Evolutionary conservation across 1,140 invertebrate species (phyloP).

Genomic region (Ceratitis capitata): DNA sequence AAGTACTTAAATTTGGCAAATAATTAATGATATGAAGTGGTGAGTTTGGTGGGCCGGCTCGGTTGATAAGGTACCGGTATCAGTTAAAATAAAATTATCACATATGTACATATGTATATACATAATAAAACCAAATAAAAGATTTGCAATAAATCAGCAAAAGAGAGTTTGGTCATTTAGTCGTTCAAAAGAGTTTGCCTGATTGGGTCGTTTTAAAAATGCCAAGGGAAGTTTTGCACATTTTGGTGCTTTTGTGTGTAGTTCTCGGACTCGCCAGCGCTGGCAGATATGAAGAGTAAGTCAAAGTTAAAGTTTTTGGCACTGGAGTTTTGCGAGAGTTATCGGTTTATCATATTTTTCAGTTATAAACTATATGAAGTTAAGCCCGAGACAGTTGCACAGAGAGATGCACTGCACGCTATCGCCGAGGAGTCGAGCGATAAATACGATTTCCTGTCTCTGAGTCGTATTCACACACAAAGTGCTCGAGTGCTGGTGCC

Average conservation of each 20-base stretch:
- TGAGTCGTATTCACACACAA: conserved; percentile 46
- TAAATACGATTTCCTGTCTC: conserved; percentile 52
- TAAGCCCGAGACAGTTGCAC: conserved; percentile 44
- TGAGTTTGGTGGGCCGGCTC: neutral
- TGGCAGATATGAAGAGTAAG: conserved; percentile 50
- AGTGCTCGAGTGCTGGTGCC: conserved; percentile 50
- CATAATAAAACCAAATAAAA: neutral
- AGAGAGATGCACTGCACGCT: conserved; percentile 46
- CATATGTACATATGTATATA: neutral
- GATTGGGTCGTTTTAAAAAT: conserved; percentile 74
- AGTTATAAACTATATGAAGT: conserved; percentile 60
- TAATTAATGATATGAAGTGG: neutral
- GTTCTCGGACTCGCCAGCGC: neutral
- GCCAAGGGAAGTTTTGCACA: conserved; percentile 65
- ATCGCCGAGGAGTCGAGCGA: conserved; percentile 42
- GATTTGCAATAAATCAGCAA: neutral
- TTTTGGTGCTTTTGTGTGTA: neutral
- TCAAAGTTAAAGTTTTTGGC: neutral
- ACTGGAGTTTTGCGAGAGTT: neutral
- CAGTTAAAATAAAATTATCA: neutral
- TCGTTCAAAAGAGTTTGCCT: conserved; percentile 70
- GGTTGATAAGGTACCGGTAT: neutral
- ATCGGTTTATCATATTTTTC: neutral
- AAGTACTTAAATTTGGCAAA: neutral
- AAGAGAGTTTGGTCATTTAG: neutral